Conservation (phyloP, 2,113 vertebrate genomes). For the Ovis canadensis region DNA sequence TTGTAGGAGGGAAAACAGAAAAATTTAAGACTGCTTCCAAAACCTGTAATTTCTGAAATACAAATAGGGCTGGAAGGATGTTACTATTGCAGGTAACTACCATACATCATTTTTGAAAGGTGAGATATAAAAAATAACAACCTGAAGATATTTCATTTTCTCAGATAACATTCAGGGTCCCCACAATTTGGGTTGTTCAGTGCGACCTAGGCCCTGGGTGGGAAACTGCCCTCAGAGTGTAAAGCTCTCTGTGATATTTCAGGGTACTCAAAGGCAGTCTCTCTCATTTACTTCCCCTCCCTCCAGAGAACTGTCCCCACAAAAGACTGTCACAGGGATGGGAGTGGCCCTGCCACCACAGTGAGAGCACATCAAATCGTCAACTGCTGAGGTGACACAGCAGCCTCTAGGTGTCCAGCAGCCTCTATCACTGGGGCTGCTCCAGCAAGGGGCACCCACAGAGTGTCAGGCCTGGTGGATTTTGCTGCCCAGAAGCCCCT, state of each 20-base stretch:
- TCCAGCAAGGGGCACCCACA: background rate
- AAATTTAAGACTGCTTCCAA: background rate
- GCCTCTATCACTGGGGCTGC: fast-evolving
- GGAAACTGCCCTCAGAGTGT: background rate
- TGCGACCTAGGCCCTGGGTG: too few species aligned
- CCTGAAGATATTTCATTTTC: background rate
- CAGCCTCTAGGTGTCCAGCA: background rate
- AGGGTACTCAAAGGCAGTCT: background rate
- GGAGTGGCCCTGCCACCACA: background rate
- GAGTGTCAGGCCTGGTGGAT: too few species aligned
- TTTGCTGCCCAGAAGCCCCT: too few species aligned
- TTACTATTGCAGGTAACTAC: background rate
- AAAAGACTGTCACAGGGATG: too few species aligned
- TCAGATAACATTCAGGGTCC: background rate
- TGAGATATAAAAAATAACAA: background rate
- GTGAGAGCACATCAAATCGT: too few species aligned
- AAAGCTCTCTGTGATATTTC: background rate
- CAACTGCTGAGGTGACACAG: background rate
- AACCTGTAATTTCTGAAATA: background rate
- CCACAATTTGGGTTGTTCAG: background rate
- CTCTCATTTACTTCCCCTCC: background rate
- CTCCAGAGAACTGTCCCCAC: background rate
- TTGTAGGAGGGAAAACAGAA: background rate
- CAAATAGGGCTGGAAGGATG: background rate
- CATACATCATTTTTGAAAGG: background rate